Percentiles rank a stretch among this genome's conserved stretches.
Conservation (phyloP, 2,797 vertebrate genomes). For the Platalea minor region DNA sequence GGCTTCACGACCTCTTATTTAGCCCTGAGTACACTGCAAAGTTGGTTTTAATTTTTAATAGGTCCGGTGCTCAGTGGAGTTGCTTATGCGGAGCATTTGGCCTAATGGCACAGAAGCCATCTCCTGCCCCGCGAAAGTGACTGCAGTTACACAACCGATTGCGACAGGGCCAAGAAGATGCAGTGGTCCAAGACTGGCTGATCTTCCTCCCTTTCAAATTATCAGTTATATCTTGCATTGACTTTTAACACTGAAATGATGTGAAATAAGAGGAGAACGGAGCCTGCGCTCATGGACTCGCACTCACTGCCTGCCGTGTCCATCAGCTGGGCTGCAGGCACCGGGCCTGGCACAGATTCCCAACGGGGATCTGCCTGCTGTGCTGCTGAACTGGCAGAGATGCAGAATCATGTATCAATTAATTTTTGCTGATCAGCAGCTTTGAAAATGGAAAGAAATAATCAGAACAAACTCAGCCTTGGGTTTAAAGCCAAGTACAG, state of each 20-base stretch:
- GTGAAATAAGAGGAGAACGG: neutral
- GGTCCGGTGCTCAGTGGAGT: rapidly evolving
- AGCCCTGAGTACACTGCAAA: neutral
- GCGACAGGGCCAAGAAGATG: rapidly evolving
- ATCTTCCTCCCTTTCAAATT: neutral
- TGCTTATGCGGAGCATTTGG: neutral
- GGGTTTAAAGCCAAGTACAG: neutral
- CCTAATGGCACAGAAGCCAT: neutral
- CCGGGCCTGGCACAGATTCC: neutral
- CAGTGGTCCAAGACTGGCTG: neutral
- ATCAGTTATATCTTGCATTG: neutral
- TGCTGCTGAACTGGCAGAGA: neutral
- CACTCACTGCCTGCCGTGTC: neutral
- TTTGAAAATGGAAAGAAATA: conserved; percentile 12
- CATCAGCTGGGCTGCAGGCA: neutral
- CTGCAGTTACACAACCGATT: rapidly evolving
- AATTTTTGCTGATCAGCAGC: neutral
- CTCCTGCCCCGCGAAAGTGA: neutral
- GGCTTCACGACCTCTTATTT: neutral
- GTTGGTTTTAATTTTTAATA: neutral
- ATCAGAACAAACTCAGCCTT: neutral
- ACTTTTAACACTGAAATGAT: neutral
- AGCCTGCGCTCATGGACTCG: rapidly evolving
- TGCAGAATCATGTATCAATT: neutral
- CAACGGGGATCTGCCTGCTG: neutral